phyloP scores from a whole-genome alignment of 2,888 invertebrate species.

The Sericinus montela region DNA sequence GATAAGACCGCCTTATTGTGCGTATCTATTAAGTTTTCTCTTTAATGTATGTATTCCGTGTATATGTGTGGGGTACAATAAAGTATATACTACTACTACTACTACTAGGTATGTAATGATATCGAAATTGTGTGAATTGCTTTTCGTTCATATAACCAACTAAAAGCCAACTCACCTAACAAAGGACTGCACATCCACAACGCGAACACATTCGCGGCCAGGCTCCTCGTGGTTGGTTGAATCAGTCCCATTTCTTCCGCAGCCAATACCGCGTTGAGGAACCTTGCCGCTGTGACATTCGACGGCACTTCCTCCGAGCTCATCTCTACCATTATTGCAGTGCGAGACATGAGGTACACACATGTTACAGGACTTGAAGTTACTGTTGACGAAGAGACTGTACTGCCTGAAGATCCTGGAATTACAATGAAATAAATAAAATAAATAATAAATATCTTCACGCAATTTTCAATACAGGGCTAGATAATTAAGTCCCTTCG shows the following conservation, averaged over 20 bases:
- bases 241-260: constrained; percentile 87
- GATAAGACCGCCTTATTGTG: too few relatives aligned
- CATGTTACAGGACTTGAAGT: constrained; percentile 81
- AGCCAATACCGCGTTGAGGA: constrained; percentile 58
- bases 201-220: constrained; percentile 92
- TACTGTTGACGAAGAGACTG: constrained; percentile 62
- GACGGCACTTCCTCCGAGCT: constrained; percentile 66
- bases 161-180: constrained; percentile 77
- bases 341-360: constrained; percentile 90
- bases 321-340: constrained; percentile 91
- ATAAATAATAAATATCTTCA: too few relatives aligned
- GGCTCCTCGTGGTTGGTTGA: constrained; percentile 83
- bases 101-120: too few relatives aligned
- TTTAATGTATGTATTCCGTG: too few relatives aligned
- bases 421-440: too few relatives aligned
- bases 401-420: constrained; percentile 69
- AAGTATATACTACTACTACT: too few relatives aligned
- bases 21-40: too few relatives aligned
- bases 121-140: too few relatives aligned
- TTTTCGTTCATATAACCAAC: too few relatives aligned
- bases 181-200: constrained; percentile 97
- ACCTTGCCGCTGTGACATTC: constrained; percentile 57
- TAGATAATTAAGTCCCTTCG: too few relatives aligned
- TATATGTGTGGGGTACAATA: too few relatives aligned
- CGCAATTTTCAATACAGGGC: too few relatives aligned